These are phyloP conservation scores for Zhuqinia jingwanae DNA, from an alignment of 2,888 invertebrate species.

Conservation along the genomic window DNA sequence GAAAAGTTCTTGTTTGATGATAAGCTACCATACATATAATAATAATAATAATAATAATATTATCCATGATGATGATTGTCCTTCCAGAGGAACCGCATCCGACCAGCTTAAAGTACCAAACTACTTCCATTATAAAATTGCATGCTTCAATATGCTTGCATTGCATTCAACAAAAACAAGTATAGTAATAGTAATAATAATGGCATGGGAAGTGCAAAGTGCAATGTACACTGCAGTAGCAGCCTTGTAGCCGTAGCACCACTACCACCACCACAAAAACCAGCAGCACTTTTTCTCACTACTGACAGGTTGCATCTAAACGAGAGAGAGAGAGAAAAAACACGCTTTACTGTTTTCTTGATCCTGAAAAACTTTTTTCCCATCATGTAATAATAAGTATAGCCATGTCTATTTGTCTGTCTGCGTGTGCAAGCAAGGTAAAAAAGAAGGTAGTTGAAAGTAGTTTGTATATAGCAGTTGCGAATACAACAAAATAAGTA, in stretches of 20 bases:
- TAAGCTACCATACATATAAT: neutral
- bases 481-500: too few relatives aligned
- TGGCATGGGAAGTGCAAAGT: constrained; percentile 53
- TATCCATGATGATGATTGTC: constrained; percentile 35
- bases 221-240: constrained; percentile 31
- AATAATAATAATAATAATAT: constrained; percentile 26
- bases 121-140: neutral
- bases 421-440: neutral
- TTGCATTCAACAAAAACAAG: constrained; percentile 6
- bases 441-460: neutral
- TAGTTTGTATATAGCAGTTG: too few relatives aligned
- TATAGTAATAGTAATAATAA: too few relatives aligned
- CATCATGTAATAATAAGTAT: too few relatives aligned
- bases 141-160: neutral
- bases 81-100: too few relatives aligned
- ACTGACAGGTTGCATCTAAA: neutral
- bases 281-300: constrained; percentile 5
- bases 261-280: too few relatives aligned
- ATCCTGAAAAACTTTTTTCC: constrained; percentile 61
- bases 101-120: too few relatives aligned
- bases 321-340: too few relatives aligned
- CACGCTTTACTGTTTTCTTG: constrained; percentile 37
- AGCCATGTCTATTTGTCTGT: neutral
- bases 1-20: constrained; percentile 45
- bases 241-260: too few relatives aligned